Base-by-base conservation (phyloP, 2,113 vertebrate species). In the Taurulus bubalis region DNA sequence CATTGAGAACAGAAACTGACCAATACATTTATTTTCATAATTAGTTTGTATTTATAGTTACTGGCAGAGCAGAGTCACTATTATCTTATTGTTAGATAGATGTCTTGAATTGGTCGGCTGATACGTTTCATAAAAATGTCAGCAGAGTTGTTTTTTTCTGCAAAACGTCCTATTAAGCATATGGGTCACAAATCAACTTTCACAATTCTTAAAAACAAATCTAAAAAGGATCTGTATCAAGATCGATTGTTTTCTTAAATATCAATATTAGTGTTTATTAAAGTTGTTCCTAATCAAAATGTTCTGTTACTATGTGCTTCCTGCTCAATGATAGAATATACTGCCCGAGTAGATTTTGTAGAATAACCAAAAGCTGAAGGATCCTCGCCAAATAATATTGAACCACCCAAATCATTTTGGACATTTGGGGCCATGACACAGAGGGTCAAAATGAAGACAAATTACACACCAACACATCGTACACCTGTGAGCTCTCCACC, bases 401-500 rank as follows among this genome's bases (percentile, higher is more conserved):
- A 45, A 16, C 32, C 49, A 2, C 55, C 55, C 55, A 56, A 18
- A 51, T 24, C 4, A 65, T 45, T 22, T 8, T 12, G 69, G 16
- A 53, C 49, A 32, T 47, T 75, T 2, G n/a, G 38, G 36, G 16
- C n/a, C 22, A 68, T 49, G 49, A 53, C 38, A 49, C 53, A 15
- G 42, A 1, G 24, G 32, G 45, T 20, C 1, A 2, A 51, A 58
- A 49, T 36, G n/a, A 34, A 55, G 16, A 69, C 15, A 66, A 66
- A 53, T 34, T 8, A 30, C 71, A 62, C 26, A 28, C 8, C 6
- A 34, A 47, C 42, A 16, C 40, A 15, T 59, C 30, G 73, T 56
- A 66, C 71, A 71, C 63, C 60, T 45, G 26, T 6, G 30, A 75
- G 15, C 28, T 15, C 26, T 60, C 18, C 67, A 65, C 22, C 12